Percentiles rank a stretch among this genome's conserved stretches.
phyloP scores from a whole-genome alignment of 1,140 invertebrate species.

The Diorhabda elongata region DNA sequence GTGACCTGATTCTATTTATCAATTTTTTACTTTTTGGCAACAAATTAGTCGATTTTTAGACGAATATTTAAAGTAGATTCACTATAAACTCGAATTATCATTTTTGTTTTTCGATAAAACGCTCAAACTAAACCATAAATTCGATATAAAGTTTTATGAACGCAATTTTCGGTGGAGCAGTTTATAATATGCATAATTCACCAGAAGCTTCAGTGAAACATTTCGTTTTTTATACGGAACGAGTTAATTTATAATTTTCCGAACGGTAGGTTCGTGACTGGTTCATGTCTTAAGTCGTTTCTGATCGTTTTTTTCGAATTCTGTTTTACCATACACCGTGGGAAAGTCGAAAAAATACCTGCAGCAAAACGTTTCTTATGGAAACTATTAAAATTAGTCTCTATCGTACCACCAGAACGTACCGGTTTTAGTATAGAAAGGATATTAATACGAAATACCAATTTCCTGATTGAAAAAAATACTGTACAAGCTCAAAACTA shows the following conservation, averaged over 20 bases:
- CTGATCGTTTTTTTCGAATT: constrained; percentile 12
- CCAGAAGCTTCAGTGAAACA: constrained; percentile 14
- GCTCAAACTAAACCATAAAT: no score
- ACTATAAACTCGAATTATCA: no score
- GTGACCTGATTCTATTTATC: no score
- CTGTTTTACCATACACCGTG: constrained; percentile 13
- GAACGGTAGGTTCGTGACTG: constrained; percentile 18
- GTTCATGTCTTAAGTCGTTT: constrained; percentile 7
- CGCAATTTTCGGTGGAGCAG: no score
- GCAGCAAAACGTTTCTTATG: constrained; percentile 9
- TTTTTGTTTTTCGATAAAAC: no score
- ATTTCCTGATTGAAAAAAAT: no score
- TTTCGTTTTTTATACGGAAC: constrained; percentile 8
- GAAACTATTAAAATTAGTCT: constrained; percentile 16
- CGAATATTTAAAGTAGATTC: no score
- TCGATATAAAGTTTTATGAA: no score
- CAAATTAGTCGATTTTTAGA: no score
- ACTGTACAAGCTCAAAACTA: no score
- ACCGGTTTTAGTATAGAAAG: background rate
- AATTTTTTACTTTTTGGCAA: no score
- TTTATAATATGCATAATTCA: constrained; percentile 15
- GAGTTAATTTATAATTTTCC: constrained; percentile 21
- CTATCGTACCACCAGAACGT: background rate
- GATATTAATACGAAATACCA: no score
- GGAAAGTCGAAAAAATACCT: constrained; percentile 22